Evolutionary conservation across 1,140 invertebrate species (phyloP).

Genomic region (Camponotus floridanus): DNA sequence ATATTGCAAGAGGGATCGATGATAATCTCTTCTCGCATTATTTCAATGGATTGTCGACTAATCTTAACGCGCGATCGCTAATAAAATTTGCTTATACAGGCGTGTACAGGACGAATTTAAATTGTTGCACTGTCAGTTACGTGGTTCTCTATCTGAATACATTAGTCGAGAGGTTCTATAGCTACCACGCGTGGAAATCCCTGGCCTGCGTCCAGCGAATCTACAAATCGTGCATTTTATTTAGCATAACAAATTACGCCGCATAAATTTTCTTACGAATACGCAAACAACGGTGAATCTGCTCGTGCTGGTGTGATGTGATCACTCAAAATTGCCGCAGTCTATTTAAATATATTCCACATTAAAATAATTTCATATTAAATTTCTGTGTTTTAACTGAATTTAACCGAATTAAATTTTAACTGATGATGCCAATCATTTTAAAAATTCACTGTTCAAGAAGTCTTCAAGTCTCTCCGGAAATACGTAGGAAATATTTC

Average conservation of each 20-base stretch:
- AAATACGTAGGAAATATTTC: background rate
- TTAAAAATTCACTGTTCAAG: background rate
- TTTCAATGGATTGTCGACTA: slow-evolving; percentile 31
- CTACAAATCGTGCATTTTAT: slow-evolving; percentile 50
- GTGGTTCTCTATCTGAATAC: slow-evolving; percentile 23
- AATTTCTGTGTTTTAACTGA: background rate
- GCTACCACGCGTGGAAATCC: slow-evolving; percentile 3
- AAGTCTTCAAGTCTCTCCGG: background rate
- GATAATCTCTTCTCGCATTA: slow-evolving; percentile 1
- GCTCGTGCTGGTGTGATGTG: slow-evolving; percentile 4
- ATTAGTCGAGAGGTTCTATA: slow-evolving; percentile 45
- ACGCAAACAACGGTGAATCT: slow-evolving; percentile 10
- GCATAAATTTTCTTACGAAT: slow-evolving; percentile 54
- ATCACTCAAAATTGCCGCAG: slow-evolving; percentile 38
- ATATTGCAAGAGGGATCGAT: background rate
- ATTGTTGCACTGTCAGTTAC: slow-evolving; percentile 4
- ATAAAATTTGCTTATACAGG: slow-evolving; percentile 31
- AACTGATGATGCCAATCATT: no score
- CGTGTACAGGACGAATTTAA: slow-evolving; percentile 31
- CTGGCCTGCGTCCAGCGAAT: slow-evolving; percentile 40
- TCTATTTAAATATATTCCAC: slow-evolving; percentile 29
- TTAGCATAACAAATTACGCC: slow-evolving; percentile 61
- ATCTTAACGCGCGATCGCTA: slow-evolving; percentile 11
- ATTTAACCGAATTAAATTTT: background rate
- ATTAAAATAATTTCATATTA: slow-evolving; percentile 29